These are phyloP conservation scores for Polyommatus iphigenia DNA, from an alignment of 2,888 invertebrate genomes.

Conservation along the genomic window DNA sequence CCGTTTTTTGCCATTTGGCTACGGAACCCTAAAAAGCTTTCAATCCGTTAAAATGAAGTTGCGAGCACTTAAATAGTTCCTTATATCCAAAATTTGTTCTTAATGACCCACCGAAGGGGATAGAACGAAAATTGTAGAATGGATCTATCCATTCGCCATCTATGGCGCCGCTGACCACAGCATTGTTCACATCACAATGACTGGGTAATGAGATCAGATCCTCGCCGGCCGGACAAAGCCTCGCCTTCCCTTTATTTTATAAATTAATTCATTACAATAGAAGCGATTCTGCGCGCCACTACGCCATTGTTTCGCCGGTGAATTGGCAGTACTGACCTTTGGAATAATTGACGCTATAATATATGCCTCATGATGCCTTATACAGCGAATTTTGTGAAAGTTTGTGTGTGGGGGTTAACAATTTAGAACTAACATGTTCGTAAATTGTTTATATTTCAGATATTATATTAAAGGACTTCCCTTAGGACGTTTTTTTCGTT, in stretches of 20 bases:
- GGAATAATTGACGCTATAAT: slow-evolving; percentile 41
- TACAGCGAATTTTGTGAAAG: background rate
- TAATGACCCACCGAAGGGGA: background rate
- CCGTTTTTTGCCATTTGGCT: too few species aligned
- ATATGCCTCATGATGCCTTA: slow-evolving; percentile 3
- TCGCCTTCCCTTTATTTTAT: slow-evolving; percentile 70
- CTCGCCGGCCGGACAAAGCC: slow-evolving; percentile 72
- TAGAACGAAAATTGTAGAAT: slow-evolving; percentile 38
- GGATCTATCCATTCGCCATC: too few species aligned
- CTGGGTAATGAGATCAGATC: slow-evolving; percentile 79
- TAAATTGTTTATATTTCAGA: background rate
- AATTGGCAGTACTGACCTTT: slow-evolving; percentile 57
- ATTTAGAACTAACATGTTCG: background rate
- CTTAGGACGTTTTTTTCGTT: too few species aligned
- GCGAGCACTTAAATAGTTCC: background rate
- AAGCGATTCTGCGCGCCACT: slow-evolving; percentile 71
- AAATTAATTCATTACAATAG: slow-evolving; percentile 79
- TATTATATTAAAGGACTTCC: background rate
- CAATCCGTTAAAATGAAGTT: background rate
- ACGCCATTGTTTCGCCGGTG: slow-evolving; percentile 69
- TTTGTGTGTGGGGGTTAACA: background rate
- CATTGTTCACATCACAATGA: slow-evolving; percentile 73
- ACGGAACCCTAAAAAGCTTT: too few species aligned
- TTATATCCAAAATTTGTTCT: background rate
- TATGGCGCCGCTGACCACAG: slow-evolving; percentile 61